Conservation (phyloP, 2,888 invertebrate species). For the Ormia ochracea region DNA sequence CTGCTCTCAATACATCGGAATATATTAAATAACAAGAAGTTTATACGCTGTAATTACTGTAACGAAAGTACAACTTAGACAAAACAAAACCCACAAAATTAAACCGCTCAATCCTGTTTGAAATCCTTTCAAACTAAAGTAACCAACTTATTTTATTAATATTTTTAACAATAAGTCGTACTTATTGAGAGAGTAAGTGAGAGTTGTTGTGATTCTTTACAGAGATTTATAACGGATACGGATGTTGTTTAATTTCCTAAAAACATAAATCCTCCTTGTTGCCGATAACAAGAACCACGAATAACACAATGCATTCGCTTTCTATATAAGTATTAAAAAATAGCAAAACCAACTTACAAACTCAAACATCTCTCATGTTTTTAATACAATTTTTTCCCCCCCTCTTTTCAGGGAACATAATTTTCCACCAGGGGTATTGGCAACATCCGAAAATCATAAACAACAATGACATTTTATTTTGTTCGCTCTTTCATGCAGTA, state of each 20-base stretch:
- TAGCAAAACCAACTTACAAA: not conserved
- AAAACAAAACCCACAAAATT: too few species aligned
- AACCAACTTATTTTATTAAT: not conserved
- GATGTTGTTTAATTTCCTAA: slow-evolving; percentile 75
- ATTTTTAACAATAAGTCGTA: not conserved
- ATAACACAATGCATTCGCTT: slow-evolving; percentile 23
- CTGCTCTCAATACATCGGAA: too few species aligned
- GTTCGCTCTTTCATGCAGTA: slow-evolving; percentile 31
- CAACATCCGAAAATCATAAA: slow-evolving; percentile 74
- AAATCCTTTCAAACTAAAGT: not conserved
- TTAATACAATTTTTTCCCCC: not conserved
- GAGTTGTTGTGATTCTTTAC: not conserved
- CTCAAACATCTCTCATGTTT: slow-evolving; percentile 7
- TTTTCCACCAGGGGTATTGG: slow-evolving; percentile 54
- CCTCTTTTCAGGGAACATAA: slow-evolving; percentile 7
- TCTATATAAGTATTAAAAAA: not conserved
- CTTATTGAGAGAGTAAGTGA: not conserved
- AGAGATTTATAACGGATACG: slow-evolving; percentile 47
- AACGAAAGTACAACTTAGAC: too few species aligned
- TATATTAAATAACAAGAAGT: too few species aligned
- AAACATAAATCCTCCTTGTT: slow-evolving; percentile 71
- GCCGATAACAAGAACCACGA: slow-evolving; percentile 51
- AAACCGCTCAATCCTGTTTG: not conserved
- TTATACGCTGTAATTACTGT: too few species aligned
- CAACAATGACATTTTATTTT: slow-evolving; percentile 68